phyloP scores from a whole-genome alignment of 2,113 vertebrate genomes.

The Scomber scombrus region DNA sequence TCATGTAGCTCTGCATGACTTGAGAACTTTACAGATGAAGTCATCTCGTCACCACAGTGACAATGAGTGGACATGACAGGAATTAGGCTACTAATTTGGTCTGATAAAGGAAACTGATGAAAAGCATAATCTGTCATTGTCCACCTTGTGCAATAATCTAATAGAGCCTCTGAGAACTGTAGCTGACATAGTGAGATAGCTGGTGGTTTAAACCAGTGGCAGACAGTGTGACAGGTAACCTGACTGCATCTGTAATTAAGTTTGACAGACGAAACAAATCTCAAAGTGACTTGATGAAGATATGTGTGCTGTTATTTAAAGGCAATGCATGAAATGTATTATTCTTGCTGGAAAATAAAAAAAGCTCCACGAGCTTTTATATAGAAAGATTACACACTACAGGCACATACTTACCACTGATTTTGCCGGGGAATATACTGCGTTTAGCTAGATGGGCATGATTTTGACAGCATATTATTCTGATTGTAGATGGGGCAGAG shows the following conservation, averaged over 20 bases:
- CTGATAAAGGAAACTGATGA: constrained; percentile 46
- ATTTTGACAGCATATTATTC: constrained; percentile 5
- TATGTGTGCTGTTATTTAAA: background rate
- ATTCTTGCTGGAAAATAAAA: background rate
- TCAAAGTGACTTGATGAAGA: background rate
- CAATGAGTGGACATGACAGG: constrained; percentile 56
- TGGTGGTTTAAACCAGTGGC: background rate
- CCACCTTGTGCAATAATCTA: constrained; percentile 6
- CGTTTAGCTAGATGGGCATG: background rate
- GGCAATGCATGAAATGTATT: constrained; percentile 5
- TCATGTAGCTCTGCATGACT: constrained; percentile 38
- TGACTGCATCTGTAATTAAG: constrained; percentile 3
- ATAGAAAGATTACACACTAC: background rate
- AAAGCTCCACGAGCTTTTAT: background rate
- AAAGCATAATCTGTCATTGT: constrained; percentile 44
- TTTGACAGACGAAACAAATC: constrained; percentile 31
- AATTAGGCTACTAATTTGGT: constrained; percentile 57
- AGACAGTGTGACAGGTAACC: constrained; percentile 18
- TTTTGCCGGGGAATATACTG: background rate
- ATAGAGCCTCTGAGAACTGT: constrained; percentile 2
- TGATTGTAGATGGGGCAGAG: constrained; percentile 23
- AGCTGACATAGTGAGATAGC: background rate
- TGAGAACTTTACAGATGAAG: constrained; percentile 10
- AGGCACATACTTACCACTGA: background rate
- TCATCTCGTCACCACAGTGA: constrained; percentile 34